Evolutionary conservation across 1,140 invertebrate species (phyloP).

Genomic region (Micrasema minimum): DNA sequence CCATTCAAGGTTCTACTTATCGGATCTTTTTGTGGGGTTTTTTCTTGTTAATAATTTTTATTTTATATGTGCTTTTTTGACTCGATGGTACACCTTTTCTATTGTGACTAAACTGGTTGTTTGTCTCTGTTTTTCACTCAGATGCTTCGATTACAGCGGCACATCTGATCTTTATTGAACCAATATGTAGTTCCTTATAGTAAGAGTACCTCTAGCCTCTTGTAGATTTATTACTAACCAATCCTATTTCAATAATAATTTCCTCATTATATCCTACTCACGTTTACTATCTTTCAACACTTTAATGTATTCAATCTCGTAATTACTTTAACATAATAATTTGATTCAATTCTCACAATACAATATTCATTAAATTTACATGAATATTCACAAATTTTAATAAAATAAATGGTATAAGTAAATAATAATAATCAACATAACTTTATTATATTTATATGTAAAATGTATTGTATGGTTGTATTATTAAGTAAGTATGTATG

Average conservation of each 20-base stretch:
- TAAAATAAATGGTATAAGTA: too few relatives aligned
- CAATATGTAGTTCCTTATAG: slow-evolving; percentile 45
- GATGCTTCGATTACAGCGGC: slow-evolving; percentile 48
- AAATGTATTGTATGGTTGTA: too few relatives aligned
- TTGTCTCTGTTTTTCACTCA: slow-evolving; percentile 47
- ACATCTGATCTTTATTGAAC: slow-evolving; percentile 50
- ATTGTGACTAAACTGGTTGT: slow-evolving; percentile 52
- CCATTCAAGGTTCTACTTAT: slow-evolving; percentile 49
- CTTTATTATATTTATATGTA: too few relatives aligned
- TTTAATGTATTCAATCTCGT: too few relatives aligned
- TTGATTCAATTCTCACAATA: too few relatives aligned
- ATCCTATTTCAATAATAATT: slow-evolving; percentile 9
- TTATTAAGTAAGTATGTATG: too few relatives aligned
- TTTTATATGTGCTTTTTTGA: slow-evolving; percentile 50
- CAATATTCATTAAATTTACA: too few relatives aligned
- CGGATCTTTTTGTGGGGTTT: slow-evolving; percentile 51
- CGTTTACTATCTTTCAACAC: neutral
- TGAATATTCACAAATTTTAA: too few relatives aligned
- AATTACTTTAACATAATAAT: too few relatives aligned
- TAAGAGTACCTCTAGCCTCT: slow-evolving; percentile 34
- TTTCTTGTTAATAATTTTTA: slow-evolving; percentile 43
- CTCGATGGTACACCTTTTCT: slow-evolving; percentile 49
- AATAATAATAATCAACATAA: too few relatives aligned
- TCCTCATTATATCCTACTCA: neutral
- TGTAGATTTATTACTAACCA: slow-evolving; percentile 44